Conservation (phyloP, 2,888 invertebrate species). For the Glaucopsyche alexis region DNA sequence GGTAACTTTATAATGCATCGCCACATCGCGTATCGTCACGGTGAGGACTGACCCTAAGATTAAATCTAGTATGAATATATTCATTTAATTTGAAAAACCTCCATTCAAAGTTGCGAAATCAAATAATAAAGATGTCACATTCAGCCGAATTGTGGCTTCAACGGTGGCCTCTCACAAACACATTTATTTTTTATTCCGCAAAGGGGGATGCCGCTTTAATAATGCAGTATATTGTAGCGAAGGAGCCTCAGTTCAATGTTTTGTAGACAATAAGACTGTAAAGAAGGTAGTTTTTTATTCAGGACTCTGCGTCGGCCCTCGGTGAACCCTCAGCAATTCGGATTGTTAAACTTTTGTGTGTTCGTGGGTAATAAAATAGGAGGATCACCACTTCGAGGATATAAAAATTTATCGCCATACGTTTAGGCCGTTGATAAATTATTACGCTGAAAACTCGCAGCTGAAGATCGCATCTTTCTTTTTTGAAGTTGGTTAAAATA, state of each 20-base stretch:
- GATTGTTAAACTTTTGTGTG: constrained; percentile 27
- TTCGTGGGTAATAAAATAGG: constrained; percentile 23
- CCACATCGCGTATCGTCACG: too few relatives aligned
- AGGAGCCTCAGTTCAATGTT: constrained; percentile 58
- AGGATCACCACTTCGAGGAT: not conserved
- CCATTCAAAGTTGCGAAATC: constrained; percentile 4
- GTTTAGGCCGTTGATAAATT: not conserved
- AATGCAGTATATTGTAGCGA: constrained; percentile 68
- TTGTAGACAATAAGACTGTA: constrained; percentile 34
- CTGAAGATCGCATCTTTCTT: not conserved
- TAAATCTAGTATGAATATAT: not conserved
- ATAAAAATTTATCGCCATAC: constrained; percentile 5
- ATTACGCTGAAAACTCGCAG: not conserved
- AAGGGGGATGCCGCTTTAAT: constrained; percentile 65
- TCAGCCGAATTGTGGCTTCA: constrained; percentile 4
- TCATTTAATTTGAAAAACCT: constrained; percentile 11
- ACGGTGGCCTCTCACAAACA: constrained; percentile 5
- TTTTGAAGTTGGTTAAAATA: not conserved
- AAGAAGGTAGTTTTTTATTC: constrained; percentile 32
- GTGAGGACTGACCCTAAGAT: too few relatives aligned
- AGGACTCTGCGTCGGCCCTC: constrained; percentile 12
- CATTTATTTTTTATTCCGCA: constrained; percentile 39
- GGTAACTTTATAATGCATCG: too few relatives aligned
- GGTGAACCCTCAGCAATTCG: constrained; percentile 22
- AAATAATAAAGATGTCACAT: constrained; percentile 27